A percentile compares a stretch with the other conserved stretches of the same genome.
phyloP scores from a whole-genome alignment of 2,888 invertebrate genomes.

The Hyles lineata region DNA sequence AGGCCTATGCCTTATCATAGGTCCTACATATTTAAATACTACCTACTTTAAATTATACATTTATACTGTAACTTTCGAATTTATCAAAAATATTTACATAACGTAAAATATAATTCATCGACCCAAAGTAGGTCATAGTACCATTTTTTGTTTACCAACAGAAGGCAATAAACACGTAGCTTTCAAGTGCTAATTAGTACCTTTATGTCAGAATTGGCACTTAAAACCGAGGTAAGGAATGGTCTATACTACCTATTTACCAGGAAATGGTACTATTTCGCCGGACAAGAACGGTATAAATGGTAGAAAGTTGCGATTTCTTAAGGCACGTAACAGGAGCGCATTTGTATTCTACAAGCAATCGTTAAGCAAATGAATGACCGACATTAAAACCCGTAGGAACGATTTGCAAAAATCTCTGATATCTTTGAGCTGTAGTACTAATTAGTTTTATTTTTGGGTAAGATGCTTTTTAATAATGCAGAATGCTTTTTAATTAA shows the following conservation, averaged over 20 bases:
- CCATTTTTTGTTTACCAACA: not conserved
- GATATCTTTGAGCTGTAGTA: not conserved
- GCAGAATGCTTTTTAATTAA: no score
- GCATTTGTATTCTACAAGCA: slow-evolving; percentile 72
- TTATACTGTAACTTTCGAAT: not conserved
- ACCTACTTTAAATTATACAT: no score
- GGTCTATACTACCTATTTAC: not conserved
- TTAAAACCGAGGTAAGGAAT: not conserved
- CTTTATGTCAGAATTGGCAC: not conserved
- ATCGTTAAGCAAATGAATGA: slow-evolving; percentile 70
- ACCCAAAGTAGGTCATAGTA: not conserved
- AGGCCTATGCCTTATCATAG: no score
- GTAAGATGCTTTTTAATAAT: no score
- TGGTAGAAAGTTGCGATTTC: slow-evolving; percentile 57
- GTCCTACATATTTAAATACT: no score
- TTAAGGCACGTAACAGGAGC: slow-evolving; percentile 52
- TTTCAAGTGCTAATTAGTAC: not conserved
- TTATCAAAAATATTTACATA: not conserved
- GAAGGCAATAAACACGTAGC: not conserved
- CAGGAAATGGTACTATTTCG: slow-evolving; percentile 1
- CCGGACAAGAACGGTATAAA: slow-evolving; percentile 33
- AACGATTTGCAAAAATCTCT: slow-evolving; percentile 63
- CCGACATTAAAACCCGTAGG: slow-evolving; percentile 59
- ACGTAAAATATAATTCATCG: no score
- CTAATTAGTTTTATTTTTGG: slow-evolving; percentile 26